Evolutionary conservation across 2,888 invertebrate species (phyloP).

Genomic region (Parasteatoda lunata): DNA sequence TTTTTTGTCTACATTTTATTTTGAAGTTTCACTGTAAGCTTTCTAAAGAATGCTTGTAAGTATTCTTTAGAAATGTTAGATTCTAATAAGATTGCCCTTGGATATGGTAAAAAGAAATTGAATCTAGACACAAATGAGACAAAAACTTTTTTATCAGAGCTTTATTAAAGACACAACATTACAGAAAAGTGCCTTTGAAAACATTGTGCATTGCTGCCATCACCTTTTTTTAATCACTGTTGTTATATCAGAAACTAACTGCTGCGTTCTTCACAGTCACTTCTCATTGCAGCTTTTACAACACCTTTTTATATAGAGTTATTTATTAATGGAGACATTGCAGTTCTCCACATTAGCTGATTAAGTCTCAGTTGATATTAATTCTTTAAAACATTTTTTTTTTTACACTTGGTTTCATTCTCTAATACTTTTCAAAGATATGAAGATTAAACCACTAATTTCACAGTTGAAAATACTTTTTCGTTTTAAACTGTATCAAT

Average conservation of each 20-base stretch:
- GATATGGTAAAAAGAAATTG: too few species aligned
- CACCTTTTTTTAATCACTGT: slow-evolving; percentile 60
- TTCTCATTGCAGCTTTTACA: slow-evolving; percentile 57
- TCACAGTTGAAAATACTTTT: slow-evolving; percentile 50
- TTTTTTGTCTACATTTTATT: too few species aligned
- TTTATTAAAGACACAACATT: slow-evolving; percentile 69
- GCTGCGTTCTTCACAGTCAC: slow-evolving; percentile 32
- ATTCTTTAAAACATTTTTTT: slow-evolving; percentile 47
- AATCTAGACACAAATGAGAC: not conserved
- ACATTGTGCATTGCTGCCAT: slow-evolving; percentile 68
- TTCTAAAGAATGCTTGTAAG: too few species aligned
- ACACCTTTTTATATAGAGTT: slow-evolving; percentile 25
- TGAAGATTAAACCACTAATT: slow-evolving; percentile 56
- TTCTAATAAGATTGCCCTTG: too few species aligned
- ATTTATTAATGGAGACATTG: slow-evolving; percentile 47
- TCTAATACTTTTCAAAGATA: slow-evolving; percentile 28
- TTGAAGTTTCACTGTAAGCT: too few species aligned
- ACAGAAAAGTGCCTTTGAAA: slow-evolving; percentile 69
- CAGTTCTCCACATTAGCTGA: slow-evolving; percentile 34
- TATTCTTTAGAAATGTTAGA: too few species aligned
- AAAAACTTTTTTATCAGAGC: slow-evolving; percentile 61
- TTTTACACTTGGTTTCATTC: not conserved
- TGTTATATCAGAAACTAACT: slow-evolving; percentile 43
- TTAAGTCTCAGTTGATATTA: slow-evolving; percentile 52
- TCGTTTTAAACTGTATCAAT: not conserved